These are phyloP conservation scores for Conomelus anceps DNA, from an alignment of 2,888 invertebrate genomes.

Conservation along the genomic window DNA sequence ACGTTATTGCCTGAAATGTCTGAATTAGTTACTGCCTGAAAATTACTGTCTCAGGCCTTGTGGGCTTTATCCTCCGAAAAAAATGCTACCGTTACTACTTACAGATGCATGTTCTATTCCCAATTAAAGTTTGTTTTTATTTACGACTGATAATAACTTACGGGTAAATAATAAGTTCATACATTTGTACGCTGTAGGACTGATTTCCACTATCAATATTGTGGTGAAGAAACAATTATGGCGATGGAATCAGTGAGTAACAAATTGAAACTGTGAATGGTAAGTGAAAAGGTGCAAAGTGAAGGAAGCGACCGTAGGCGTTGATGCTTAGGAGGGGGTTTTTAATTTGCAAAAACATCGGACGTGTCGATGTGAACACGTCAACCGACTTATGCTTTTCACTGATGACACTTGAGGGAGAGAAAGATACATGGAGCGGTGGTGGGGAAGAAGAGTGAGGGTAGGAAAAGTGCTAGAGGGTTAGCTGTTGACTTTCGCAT, in stretches of 20 bases:
- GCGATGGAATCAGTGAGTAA: neutral
- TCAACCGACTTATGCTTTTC: neutral
- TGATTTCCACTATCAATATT: no score
- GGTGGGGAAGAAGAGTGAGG: neutral
- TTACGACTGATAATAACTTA: no score
- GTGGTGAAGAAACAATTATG: neutral
- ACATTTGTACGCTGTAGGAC: no score
- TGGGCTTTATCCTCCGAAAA: no score
- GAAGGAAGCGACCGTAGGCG: neutral
- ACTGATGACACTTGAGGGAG: neutral
- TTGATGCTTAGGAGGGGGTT: neutral
- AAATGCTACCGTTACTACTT: no score
- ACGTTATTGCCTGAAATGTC: no score
- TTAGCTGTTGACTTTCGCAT: neutral
- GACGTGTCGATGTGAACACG: neutral
- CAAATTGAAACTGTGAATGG: neutral
- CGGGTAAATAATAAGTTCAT: no score
- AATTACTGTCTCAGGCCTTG: no score
- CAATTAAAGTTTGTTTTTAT: no score
- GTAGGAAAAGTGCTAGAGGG: neutral
- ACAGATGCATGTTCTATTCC: no score
- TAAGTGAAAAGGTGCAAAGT: neutral
- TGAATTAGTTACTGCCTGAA: no score
- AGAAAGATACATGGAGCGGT: neutral
- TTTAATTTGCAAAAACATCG: neutral